Base-by-base conservation (phyloP, 1,140 invertebrate species). In the Steinernema khuongi region DNA sequence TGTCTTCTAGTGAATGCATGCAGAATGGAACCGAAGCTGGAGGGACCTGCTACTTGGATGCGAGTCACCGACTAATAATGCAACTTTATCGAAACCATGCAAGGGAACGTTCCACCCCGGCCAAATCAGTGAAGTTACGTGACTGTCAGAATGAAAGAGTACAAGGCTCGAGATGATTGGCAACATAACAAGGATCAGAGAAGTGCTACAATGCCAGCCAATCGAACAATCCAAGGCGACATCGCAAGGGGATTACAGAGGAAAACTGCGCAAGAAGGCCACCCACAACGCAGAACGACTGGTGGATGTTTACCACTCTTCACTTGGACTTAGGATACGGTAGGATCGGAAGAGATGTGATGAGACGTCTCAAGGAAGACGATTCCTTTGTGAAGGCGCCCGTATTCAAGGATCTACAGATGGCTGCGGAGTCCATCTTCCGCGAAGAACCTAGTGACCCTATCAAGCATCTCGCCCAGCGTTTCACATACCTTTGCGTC, bases 161-260 rank as follows among this genome's bases (percentile, higher is more conserved):
- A 41, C 7, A 41, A 7, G n/a, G n/a, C 7, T 41, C 50, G 50
- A 60, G 26, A 26, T 60, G 50, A 60, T 7, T 60, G 50, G 50
- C 50, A 60, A 60, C 4, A 60, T 60, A 60, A 7, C 7, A 60
- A 60, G 50, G 50, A 7, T n/a, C 7, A 26, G 50, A 60, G n/a
- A 41, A 41, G 36, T 60, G 50, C 50, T 60, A 60, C 50, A 60
- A 60, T 60, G 50, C 50, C 50, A 60, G 50, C 50, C 50, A 60
- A 60, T 60, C 7, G 50, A 60, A 7, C 50, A 60, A 60, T 14
- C 50, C 7, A 60, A 14, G 26, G 7, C 50, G 19, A 60, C 7
- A 60, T 60, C 19, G 19, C n/a, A 60, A 22, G 50, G 50, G 50
- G 14, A 26, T 4, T 14, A 60, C 7, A n/a, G 26, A 7, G 7